Base-by-base conservation (phyloP, 2,888 invertebrate genomes). In the Aphrophora alni region DNA sequence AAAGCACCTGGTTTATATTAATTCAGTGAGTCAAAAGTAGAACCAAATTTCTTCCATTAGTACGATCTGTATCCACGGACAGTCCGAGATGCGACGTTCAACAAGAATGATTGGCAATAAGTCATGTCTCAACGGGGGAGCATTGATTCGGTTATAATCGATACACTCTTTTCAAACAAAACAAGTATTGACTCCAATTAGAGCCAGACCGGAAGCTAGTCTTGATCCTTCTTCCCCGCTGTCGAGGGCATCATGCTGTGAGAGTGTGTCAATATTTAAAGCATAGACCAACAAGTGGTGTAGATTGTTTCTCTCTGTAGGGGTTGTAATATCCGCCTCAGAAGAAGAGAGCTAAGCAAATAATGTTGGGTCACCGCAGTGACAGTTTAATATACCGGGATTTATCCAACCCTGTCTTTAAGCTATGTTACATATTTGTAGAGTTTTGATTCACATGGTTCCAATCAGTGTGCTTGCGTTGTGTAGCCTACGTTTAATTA, bases 251-350 rank as follows among this genome's bases (percentile, higher is more conserved):
- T 14, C 59, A 3, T 14, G 21, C 59, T 21, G 59, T 21, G 59
- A n/a, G 59, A 59, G 59, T 59, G 59, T 59, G 59, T 59, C 59
- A 59, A 59, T 59, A 59, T 59, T 59, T 59, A 59, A 59, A 59
- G 59, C 59, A 59, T n/a, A 59, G 59, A 59, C 59, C 59, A 59
- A 59, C 59, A 59, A 59, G 59, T 59, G 59, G n/a, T 21, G 59
- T 59, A 21, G 21, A 59, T 59, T 59, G 59, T 59, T 59, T 59
- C 59, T 59, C 59, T 2, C 59, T 21, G 59, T 59, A 59, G 59
- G 59, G 59, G 59, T 59, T 59, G 59, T 21, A 59, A 59, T 59
- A 59, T 59, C 59, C 59, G 59, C 59, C 59, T 59, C 7, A 10
- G 59, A 21, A 59, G 59, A 59, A 21, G 59, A 59, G 59, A 59